Conservation (phyloP, 2,888 invertebrate genomes). For the Perdita meconis region DNA sequence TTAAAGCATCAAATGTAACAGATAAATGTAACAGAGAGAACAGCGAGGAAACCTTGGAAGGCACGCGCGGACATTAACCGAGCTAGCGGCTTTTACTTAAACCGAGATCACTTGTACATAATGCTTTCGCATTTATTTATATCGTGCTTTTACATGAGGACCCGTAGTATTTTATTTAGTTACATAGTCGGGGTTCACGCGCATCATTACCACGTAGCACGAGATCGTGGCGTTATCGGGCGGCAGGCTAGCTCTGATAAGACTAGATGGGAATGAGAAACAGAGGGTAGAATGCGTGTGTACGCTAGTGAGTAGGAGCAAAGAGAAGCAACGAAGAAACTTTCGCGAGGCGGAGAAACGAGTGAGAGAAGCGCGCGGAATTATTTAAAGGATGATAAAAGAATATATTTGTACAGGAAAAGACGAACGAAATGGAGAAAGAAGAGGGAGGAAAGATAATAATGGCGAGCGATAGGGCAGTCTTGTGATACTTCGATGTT, state of each 20-base stretch:
- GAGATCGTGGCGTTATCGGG: constrained; percentile 53
- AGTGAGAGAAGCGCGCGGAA: constrained; percentile 17
- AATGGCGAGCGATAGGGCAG: constrained; percentile 74
- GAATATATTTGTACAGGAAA: constrained; percentile 40
- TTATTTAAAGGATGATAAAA: constrained; percentile 35
- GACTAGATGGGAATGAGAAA: constrained; percentile 21
- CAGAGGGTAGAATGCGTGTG: constrained; percentile 26
- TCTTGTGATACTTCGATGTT: constrained; percentile 81
- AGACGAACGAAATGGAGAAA: constrained; percentile 29
- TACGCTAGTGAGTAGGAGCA: constrained; percentile 2
- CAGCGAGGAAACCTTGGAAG: constrained; percentile 18
- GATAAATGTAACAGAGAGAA: not conserved
- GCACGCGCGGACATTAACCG: constrained; percentile 52
- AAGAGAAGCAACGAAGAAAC: not conserved
- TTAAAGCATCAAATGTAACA: not conserved
- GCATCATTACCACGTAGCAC: constrained; percentile 61
- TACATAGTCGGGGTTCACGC: constrained; percentile 67
- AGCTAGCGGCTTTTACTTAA: constrained; percentile 83
- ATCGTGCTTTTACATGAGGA: constrained; percentile 79
- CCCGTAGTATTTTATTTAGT: constrained; percentile 82
- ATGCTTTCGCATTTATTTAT: constrained; percentile 84
- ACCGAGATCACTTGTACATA: constrained; percentile 79
- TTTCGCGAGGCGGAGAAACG: constrained; percentile 14
- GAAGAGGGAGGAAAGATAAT: constrained; percentile 38
- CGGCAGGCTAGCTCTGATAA: constrained; percentile 37